These are phyloP conservation scores for Cyphomyrus discorhynchus DNA, from an alignment of 2,113 vertebrate genomes.

Conservation along the genomic window DNA sequence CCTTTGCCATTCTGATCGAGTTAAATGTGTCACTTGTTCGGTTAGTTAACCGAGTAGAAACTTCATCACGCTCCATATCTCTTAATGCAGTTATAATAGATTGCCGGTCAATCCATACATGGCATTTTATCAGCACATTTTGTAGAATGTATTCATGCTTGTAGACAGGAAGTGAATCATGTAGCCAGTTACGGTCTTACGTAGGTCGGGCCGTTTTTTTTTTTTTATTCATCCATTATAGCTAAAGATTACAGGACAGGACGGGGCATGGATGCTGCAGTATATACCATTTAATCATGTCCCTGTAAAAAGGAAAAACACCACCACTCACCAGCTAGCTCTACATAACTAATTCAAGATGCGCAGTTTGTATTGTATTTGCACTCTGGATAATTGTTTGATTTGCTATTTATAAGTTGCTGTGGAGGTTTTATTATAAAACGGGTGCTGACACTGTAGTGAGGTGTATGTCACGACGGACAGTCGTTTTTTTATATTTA, in stretches of 20 bases:
- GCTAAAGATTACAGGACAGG: not conserved
- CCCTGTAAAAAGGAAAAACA: not conserved
- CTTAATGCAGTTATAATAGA: not conserved
- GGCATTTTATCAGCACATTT: not conserved
- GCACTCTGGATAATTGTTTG: not conserved
- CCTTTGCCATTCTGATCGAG: not conserved
- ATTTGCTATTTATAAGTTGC: not conserved
- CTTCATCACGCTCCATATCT: not conserved
- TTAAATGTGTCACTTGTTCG: not conserved
- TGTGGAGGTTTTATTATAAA: not conserved
- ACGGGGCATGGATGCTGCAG: slow-evolving; percentile 37
- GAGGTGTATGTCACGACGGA: not conserved
- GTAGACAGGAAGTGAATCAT: slow-evolving; percentile 41
- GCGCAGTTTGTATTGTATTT: not conserved
- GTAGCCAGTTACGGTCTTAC: not conserved
- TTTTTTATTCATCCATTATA: not conserved
- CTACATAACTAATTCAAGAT: not conserved
- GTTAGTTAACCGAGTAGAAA: not conserved
- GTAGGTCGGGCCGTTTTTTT: not conserved
- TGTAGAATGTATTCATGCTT: not conserved
- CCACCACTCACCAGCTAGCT: not conserved
- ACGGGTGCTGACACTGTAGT: not conserved
- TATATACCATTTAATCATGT: not conserved
- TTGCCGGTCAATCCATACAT: not conserved
- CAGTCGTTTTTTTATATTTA: not conserved